phyloP scores from a whole-genome alignment of 2,888 invertebrate species.

The Nephrotoma appendiculata region DNA sequence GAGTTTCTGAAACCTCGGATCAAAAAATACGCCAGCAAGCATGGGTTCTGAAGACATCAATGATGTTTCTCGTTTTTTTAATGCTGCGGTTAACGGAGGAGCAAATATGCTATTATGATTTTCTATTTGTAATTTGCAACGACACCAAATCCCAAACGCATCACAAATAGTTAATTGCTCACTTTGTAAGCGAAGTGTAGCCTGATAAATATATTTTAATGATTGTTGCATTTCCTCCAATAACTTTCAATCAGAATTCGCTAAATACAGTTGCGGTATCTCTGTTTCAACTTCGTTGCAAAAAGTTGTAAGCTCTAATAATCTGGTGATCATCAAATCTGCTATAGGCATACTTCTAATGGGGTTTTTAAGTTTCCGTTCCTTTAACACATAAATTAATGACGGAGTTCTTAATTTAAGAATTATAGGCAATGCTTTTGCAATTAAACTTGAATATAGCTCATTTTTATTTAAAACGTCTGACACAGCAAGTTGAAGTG shows the following conservation, averaged over 20 bases:
- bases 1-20: neutral
- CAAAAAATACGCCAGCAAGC: neutral
- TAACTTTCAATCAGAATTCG: neutral
- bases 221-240: neutral
- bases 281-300: neutral
- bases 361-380: neutral
- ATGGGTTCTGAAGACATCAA: neutral
- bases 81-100: neutral
- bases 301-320: neutral
- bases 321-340: neutral
- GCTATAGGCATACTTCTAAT: neutral
- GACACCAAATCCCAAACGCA: neutral
- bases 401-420: too few species aligned
- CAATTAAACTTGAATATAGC: neutral
- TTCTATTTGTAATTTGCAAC: neutral
- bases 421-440: neutral
- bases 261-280: neutral
- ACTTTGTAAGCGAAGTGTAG: neutral
- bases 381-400: neutral
- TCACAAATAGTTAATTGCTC: neutral
- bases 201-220: neutral
- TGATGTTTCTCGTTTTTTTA: neutral
- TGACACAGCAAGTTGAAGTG: neutral
- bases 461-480: neutral
- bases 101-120: neutral